These are phyloP conservation scores for Scelioninae gen. 2 DNA, from an alignment of 2,888 invertebrate genomes.

Conservation along the genomic window DNA sequence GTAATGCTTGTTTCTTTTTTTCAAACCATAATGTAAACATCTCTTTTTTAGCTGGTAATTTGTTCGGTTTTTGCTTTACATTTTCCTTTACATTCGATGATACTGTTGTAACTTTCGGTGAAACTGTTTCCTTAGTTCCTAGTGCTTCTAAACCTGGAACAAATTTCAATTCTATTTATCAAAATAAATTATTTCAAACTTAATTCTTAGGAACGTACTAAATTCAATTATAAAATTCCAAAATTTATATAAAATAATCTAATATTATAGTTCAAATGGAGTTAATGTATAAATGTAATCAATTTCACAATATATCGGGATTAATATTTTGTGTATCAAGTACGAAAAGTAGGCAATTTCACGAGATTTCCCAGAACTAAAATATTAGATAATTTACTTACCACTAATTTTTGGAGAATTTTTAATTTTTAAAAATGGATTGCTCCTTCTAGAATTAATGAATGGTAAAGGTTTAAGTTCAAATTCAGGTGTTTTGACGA, in stretches of 20 bases:
- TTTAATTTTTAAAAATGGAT: slow-evolving; percentile 76
- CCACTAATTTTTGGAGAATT: slow-evolving; percentile 59
- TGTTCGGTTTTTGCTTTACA: slow-evolving; percentile 15
- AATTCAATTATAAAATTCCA: too few relatives aligned
- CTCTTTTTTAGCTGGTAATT: slow-evolving; percentile 72
- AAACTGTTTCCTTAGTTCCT: slow-evolving; percentile 2
- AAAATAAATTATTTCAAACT: too few relatives aligned
- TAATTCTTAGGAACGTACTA: too few relatives aligned
- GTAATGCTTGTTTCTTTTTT: slow-evolving; percentile 78
- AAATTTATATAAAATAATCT: too few relatives aligned
- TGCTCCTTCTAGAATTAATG: slow-evolving; percentile 68
- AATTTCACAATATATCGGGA: too few relatives aligned
- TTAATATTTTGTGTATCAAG: slow-evolving; percentile 3
- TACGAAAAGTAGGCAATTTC: too few relatives aligned
- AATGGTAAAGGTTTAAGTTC: slow-evolving; percentile 70
- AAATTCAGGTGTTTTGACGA: slow-evolving; percentile 63
- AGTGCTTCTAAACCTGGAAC: slow-evolving; percentile 62
- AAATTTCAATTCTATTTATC: too few relatives aligned
- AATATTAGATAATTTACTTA: slow-evolving; percentile 55
- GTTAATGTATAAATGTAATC: too few relatives aligned
- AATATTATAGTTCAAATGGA: too few relatives aligned
- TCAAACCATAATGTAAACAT: slow-evolving; percentile 80
- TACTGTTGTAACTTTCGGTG: slow-evolving; percentile 11
- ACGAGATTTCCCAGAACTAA: too few relatives aligned
- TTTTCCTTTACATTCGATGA: slow-evolving; percentile 31